phyloP scores from a whole-genome alignment of 1,140 invertebrate species.

The Sinonovacula constricta region DNA sequence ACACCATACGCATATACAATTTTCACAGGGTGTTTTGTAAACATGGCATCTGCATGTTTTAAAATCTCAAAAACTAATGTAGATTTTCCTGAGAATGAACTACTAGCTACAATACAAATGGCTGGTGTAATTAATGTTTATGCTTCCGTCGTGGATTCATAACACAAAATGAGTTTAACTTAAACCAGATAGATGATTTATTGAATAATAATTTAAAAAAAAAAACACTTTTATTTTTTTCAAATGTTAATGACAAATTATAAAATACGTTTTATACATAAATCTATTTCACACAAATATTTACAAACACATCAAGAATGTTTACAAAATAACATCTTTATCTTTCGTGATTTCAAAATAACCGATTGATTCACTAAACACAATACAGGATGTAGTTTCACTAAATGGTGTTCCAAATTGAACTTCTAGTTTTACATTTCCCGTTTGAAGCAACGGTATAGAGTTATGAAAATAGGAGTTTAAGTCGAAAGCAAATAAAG shows the following conservation, averaged over 20 bases:
- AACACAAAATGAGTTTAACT: conserved; percentile 1
- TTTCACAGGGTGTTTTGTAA: neutral
- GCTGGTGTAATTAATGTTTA: neutral
- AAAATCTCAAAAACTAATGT: too few relatives aligned
- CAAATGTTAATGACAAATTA: neutral
- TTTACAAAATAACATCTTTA: neutral
- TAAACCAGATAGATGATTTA: neutral
- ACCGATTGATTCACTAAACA: conserved; percentile 14
- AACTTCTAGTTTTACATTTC: too few relatives aligned
- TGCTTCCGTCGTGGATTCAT: neutral
- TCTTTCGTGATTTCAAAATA: too few relatives aligned
- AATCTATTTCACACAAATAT: neutral
- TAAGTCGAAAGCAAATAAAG: conserved; percentile 13
- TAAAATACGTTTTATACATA: neutral
- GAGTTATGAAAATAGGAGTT: conserved; percentile 26
- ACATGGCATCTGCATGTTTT: neutral
- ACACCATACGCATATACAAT: neutral
- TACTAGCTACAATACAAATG: conserved; percentile 1
- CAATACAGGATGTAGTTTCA: conserved; percentile 7
- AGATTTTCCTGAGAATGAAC: neutral
- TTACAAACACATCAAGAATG: neutral
- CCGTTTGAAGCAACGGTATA: too few relatives aligned
- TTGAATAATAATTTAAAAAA: neutral
- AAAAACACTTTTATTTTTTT: neutral
- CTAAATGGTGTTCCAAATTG: too few relatives aligned